Evolutionary conservation across 2,888 invertebrate species (phyloP), one percentile per base, ranked within the genome.

Genomic region (Pterostichus niger): DNA sequence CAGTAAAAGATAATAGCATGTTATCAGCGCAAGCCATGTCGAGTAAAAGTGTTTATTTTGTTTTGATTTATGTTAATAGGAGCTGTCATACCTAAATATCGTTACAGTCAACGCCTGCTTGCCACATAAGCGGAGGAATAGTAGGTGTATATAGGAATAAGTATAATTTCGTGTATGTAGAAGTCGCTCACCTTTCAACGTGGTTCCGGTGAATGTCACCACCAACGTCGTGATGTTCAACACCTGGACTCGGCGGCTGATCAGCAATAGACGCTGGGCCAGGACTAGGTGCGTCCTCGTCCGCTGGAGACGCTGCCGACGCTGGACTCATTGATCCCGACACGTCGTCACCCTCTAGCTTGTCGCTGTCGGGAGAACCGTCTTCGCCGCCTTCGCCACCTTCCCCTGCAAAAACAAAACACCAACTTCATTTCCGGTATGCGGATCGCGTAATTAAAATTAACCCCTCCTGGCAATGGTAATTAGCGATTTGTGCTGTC

Each of bases 331-430:
- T 89, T 75, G 90, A 89, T 49, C 89, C 90, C 10, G 89, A 88
- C 83, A 90, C 90, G 75, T 90, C 91, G 85, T 91, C 91, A 44
- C 89, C 90, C 76, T 90, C 90, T 78, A 89, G 84, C 84, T 90
- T 90, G 82, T 91, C 90, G 35, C 89, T 90, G 84, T 90, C 90
- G 10, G 89, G 88, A 35, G 89, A 89, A 31, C 90, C 90, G 1
- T 84, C 87, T 85, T 90, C 91, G 85, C 91, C 91, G 84, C 90
- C 91, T 85, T 88, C 88, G 64, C 87, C 88, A 64, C 89, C 89
- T 90, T 93, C 93, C 93, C 93, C 93, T 93, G 89, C 0, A 91
- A 91, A 86, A 87, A 49, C 24, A 73, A 68, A 11, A 75, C 5
- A 49, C 44, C 10, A 75, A 17, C 7, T n/a, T 24, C 6, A 54